These are phyloP conservation scores for Ormyrus labotus DNA, from an alignment of 2,888 invertebrate genomes.

Conservation along the genomic window DNA sequence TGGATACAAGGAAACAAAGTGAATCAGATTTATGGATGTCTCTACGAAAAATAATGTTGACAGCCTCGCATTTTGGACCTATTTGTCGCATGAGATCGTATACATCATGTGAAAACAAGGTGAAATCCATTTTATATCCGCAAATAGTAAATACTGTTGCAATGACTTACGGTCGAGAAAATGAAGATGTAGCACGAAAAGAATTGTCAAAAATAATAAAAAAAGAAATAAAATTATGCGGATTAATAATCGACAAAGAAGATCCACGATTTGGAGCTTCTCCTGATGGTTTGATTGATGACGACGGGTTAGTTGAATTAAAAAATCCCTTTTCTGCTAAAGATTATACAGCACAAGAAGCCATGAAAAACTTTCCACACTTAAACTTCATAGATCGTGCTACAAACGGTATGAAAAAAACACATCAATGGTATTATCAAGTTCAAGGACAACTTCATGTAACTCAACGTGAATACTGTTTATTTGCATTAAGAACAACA, in stretches of 20 bases:
- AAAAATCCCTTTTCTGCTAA: slow-evolving; percentile 49
- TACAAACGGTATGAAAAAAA: not conserved
- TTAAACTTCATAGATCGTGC: not conserved
- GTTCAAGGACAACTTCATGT: slow-evolving; percentile 59
- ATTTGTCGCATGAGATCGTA: no score
- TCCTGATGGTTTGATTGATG: slow-evolving; percentile 58
- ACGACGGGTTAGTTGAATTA: slow-evolving; percentile 57
- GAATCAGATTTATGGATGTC: no score
- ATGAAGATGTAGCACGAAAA: not conserved
- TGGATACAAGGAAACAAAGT: no score
- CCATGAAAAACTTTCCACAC: slow-evolving; percentile 1
- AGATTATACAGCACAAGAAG: slow-evolving; percentile 44
- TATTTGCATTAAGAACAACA: slow-evolving; percentile 59
- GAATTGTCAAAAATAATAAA: not conserved
- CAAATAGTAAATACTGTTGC: slow-evolving; percentile 4
- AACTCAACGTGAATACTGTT: slow-evolving; percentile 31
- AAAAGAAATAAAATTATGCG: slow-evolving; percentile 32
- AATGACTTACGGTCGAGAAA: slow-evolving; percentile 3
- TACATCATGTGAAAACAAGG: no score
- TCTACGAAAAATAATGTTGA: no score
- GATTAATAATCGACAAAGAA: slow-evolving; percentile 55
- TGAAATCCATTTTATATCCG: no score
- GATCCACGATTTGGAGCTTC: slow-evolving; percentile 52
- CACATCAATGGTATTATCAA: not conserved
- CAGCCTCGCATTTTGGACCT: not conserved